Conservation (phyloP, 2,888 invertebrate genomes). For the Beris morrisii region DNA sequence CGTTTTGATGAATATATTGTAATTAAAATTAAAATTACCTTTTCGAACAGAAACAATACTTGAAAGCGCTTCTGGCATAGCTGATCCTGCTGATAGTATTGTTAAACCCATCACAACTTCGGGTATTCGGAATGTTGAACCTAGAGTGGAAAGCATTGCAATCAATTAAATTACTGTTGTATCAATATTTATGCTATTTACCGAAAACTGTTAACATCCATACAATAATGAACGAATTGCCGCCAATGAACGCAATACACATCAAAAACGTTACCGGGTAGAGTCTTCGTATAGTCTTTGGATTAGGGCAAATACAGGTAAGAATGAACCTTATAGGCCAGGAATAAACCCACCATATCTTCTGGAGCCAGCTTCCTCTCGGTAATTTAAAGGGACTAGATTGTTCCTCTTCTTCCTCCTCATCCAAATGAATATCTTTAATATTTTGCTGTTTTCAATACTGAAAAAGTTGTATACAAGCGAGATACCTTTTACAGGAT, state of each 20-base stretch:
- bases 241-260: constrained; percentile 85
- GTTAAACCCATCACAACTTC: constrained; percentile 91
- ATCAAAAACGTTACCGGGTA: constrained; percentile 83
- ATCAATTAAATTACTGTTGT: background rate
- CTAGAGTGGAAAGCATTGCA: constrained; percentile 52
- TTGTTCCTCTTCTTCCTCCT: background rate
- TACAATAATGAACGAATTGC: constrained; percentile 81
- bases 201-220: constrained; percentile 92
- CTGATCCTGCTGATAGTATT: constrained; percentile 86
- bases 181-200: constrained; percentile 50
- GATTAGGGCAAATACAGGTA: constrained; percentile 71
- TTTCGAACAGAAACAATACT: constrained; percentile 82
- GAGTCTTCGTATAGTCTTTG: constrained; percentile 60
- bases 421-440: background rate
- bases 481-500: constrained; percentile 6
- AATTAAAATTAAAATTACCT: constrained; percentile 59
- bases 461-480: background rate
- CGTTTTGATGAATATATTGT: background rate
- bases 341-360: constrained; percentile 67
- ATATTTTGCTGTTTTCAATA: background rate
- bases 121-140: constrained; percentile 75
- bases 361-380: constrained; percentile 42
- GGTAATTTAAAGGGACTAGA: constrained; percentile 58
- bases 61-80: constrained; percentile 79
- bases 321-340: constrained; percentile 73